A percentile compares a stretch with the other conserved stretches of the same genome.
These are phyloP conservation scores for Neopipo cinnamomea DNA, from an alignment of 2,113 vertebrate species.

Conservation along the genomic window DNA sequence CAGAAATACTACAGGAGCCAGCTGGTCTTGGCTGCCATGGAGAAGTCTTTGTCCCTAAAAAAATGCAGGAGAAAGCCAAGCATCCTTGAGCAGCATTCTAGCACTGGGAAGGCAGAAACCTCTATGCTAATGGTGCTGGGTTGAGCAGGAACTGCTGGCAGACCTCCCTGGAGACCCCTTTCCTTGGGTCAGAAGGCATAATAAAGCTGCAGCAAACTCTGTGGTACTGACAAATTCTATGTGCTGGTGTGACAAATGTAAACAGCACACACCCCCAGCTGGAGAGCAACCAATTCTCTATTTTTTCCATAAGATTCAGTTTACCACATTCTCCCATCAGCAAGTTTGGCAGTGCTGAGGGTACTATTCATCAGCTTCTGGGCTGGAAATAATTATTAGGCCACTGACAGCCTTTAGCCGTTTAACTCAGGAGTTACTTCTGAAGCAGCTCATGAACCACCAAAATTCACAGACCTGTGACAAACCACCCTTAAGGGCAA, in stretches of 20 bases:
- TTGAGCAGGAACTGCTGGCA: neutral
- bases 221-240: neutral
- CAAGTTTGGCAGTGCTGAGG: neutral
- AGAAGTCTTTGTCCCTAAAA: neutral
- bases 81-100: neutral
- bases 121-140: neutral
- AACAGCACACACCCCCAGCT: neutral
- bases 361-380: neutral
- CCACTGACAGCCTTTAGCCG: neutral
- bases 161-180: neutral
- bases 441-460: neutral
- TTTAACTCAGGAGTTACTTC: neutral
- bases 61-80: rapidly evolving
- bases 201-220: neutral
- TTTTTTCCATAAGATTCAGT: neutral
- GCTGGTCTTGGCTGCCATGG: neutral
- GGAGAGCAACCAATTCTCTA: rapidly evolving
- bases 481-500: neutral
- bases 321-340: neutral
- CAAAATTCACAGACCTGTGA: neutral
- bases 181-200: neutral
- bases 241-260: neutral
- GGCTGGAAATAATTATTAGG: neutral
- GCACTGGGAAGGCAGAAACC: neutral
- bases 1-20: neutral